Conservation (phyloP, 1,140 invertebrate genomes). For the Atopsyche davidsoni region DNA sequence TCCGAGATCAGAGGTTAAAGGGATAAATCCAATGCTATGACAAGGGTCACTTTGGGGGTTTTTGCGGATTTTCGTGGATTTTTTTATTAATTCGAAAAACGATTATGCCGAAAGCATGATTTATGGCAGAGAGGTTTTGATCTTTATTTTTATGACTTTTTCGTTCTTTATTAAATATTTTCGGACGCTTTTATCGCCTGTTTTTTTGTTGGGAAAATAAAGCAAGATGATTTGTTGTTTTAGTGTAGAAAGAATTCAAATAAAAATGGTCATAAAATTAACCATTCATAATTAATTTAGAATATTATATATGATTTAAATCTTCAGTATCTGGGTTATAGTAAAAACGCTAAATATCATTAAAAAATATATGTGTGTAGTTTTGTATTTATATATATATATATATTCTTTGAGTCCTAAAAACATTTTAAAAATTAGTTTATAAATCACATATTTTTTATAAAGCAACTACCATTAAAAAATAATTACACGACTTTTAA, state of each 20-base stretch:
- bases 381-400: no score
- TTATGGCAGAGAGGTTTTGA: conserved; percentile 1
- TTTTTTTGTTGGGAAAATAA: background rate
- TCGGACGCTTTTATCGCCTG: background rate
- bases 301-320: background rate
- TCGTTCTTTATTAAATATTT: background rate
- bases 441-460: no score
- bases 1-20: conserved; percentile 10
- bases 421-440: no score
- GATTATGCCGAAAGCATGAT: conserved; percentile 8
- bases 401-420: no score
- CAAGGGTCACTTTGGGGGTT: conserved; percentile 18
- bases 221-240: background rate
- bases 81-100: conserved; percentile 10
- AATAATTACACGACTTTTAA: no score
- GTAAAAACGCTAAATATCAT: background rate
- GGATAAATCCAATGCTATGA: conserved; percentile 24
- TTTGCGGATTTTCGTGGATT: background rate
- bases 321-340: background rate
- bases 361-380: background rate
- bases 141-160: conserved; percentile 8
- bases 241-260: no score
- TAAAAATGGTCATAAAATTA: no score
- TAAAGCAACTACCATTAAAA: no score
- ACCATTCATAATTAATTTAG: no score